Percentiles rank a stretch among this genome's conserved stretches.
Conservation (phyloP, 2,113 vertebrate species). For the Strix aluco region DNA sequence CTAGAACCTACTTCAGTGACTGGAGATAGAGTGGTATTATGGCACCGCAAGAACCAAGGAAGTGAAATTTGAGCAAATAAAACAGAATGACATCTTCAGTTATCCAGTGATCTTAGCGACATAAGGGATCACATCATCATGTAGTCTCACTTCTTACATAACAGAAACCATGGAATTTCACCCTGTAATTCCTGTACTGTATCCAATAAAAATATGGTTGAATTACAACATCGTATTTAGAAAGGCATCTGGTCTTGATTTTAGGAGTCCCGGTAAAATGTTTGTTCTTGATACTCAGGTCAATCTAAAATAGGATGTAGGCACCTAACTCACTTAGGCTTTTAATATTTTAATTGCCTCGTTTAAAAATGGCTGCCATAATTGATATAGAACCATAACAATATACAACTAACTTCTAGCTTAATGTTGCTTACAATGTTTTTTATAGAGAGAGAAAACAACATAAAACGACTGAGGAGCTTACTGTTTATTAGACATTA, state of each 20-base stretch:
- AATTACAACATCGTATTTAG: constrained; percentile 4
- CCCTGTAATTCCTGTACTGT: constrained; percentile 7
- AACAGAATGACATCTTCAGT: not conserved
- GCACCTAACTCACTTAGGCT: not conserved
- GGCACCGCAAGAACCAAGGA: not conserved
- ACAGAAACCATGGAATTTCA: constrained; percentile 15
- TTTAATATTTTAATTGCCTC: not conserved
- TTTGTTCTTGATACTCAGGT: not conserved
- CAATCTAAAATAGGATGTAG: not conserved
- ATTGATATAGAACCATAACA: not conserved
- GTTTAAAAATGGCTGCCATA: not conserved
- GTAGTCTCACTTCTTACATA: constrained; percentile 9
- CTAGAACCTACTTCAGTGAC: not conserved
- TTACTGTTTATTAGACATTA: not conserved
- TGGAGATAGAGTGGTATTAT: not conserved
- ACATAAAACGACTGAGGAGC: not conserved
- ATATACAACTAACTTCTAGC: not conserved
- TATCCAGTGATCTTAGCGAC: not conserved
- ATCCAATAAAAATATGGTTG: constrained; percentile 53
- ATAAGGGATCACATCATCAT: not conserved
- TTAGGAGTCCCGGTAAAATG: not conserved
- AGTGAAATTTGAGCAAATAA: not conserved
- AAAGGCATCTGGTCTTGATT: constrained; percentile 47
- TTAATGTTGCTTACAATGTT: not conserved
- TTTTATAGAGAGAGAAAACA: not conserved